Evolutionary conservation across 2,888 invertebrate genomes (phyloP).

Genomic region (Aelia acuminata): DNA sequence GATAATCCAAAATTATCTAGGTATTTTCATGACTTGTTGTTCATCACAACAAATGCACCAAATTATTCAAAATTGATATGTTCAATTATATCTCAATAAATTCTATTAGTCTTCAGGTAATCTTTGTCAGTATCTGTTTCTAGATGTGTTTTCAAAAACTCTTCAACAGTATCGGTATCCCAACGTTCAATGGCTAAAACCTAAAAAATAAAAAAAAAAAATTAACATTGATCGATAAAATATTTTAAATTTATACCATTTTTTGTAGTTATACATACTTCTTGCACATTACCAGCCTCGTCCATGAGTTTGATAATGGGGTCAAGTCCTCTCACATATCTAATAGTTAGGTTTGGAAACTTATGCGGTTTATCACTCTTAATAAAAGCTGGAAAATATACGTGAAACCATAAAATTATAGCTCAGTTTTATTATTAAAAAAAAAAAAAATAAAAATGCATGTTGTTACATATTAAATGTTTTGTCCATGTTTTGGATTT

Average conservation of each 20-base stretch:
- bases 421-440: too few relatives aligned
- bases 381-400: conserved; percentile 89
- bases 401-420: too few relatives aligned
- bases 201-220: conserved; percentile 66
- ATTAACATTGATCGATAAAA: not conserved
- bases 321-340: conserved; percentile 93
- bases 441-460: conserved; percentile 51
- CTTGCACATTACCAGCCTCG: conserved; percentile 85
- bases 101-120: conserved; percentile 67
- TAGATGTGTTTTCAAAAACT: conserved; percentile 93
- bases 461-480: too few relatives aligned
- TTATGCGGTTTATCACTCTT: conserved; percentile 92
- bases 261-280: conserved; percentile 69
- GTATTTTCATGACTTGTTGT: not conserved
- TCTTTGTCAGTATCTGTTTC: conserved; percentile 67
- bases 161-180: conserved; percentile 98
- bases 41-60: not conserved
- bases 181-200: conserved; percentile 96
- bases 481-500: too few relatives aligned
- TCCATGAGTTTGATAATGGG: conserved; percentile 94
- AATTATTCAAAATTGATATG: not conserved
- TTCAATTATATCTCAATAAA: conserved; percentile 64
- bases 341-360: conserved; percentile 92
- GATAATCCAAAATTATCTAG: not conserved
- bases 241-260: conserved; percentile 33